A percentile compares a stretch with the other conserved stretches of the same genome.
Evolutionary conservation across 2,888 invertebrate genomes (phyloP).

Genomic region (Dugesia japonica): DNA sequence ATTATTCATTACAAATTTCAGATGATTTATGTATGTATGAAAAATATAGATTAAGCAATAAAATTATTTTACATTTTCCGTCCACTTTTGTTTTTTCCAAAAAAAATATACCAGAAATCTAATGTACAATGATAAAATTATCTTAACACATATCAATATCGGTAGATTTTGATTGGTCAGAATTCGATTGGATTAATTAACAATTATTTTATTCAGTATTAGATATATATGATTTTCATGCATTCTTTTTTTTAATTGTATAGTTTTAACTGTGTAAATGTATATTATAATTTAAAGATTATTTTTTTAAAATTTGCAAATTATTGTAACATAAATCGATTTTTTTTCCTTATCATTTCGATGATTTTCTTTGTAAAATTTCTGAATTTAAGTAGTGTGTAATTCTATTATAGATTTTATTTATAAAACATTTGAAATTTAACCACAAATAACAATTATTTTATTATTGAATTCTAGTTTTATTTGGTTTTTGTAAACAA

Average conservation of each 20-base stretch:
- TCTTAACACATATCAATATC: background rate
- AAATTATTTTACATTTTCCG: conserved; percentile 9
- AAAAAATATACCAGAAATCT: background rate
- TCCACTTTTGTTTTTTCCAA: background rate
- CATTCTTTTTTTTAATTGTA: background rate
- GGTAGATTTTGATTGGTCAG: background rate
- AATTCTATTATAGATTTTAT: too few species aligned
- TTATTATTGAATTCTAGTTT: background rate
- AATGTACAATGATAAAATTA: background rate
- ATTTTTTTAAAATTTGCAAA: background rate
- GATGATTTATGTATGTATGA: background rate
- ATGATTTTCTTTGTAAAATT: too few species aligned
- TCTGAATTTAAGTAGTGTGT: too few species aligned
- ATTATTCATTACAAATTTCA: background rate
- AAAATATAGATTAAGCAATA: conserved; percentile 8
- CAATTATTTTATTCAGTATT: conserved; percentile 4
- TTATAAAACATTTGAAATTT: too few species aligned
- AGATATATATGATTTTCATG: background rate
- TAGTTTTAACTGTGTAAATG: background rate
- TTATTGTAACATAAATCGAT: background rate
- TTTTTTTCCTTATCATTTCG: background rate
- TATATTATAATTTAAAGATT: background rate
- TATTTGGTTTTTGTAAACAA: background rate
- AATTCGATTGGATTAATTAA: background rate
- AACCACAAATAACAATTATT: too few species aligned